phyloP scores from a whole-genome alignment of 2,113 vertebrate genomes.

The Silurus asotus region DNA sequence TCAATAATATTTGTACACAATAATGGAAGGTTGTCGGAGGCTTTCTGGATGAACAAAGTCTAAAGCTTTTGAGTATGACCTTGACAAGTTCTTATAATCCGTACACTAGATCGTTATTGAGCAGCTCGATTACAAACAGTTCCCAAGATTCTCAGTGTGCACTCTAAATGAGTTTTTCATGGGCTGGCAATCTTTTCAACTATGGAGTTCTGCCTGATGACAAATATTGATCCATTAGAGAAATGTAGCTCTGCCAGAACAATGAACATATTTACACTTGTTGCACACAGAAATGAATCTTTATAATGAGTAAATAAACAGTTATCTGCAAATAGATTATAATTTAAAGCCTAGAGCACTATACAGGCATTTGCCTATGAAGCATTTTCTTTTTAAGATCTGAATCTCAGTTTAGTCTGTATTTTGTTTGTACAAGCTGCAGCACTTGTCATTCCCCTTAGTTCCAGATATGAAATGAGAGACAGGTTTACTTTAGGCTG shows the following conservation, averaged over 20 bases:
- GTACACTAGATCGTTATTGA: constrained; percentile 15
- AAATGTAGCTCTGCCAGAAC: constrained; percentile 40
- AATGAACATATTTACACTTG: constrained; percentile 42
- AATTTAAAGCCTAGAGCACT: constrained; percentile 3
- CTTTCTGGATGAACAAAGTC: background rate
- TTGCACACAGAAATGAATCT: constrained; percentile 34
- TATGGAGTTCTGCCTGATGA: constrained; percentile 27
- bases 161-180: constrained; percentile 43
- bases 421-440: constrained; percentile 6
- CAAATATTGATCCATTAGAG: constrained; percentile 51
- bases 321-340: constrained; percentile 20
- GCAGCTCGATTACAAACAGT: constrained; percentile 27
- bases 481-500: constrained; percentile 31
- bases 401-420: background rate
- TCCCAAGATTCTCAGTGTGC: constrained; percentile 25
- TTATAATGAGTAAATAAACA: constrained; percentile 43
- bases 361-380: background rate
- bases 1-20: background rate
- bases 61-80: constrained; percentile 17
- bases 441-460: constrained; percentile 24
- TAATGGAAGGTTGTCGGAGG: background rate
- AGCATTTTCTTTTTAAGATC: background rate
- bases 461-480: constrained; percentile 14
- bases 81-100: constrained; percentile 21
- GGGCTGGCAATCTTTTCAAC: constrained; percentile 36